Evolutionary conservation across 2,888 invertebrate genomes (phyloP).

Genomic region (Polietes domitor): DNA sequence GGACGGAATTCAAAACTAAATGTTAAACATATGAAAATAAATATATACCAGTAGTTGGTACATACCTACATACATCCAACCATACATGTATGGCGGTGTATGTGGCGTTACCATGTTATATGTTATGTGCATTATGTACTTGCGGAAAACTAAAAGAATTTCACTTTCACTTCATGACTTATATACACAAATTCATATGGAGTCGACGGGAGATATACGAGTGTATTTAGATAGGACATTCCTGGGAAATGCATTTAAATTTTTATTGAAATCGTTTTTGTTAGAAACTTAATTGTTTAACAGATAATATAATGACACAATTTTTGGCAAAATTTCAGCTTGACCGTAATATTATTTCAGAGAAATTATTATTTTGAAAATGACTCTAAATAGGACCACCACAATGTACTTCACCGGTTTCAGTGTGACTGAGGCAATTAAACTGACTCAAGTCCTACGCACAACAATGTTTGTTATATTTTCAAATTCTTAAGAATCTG

Average conservation of each 20-base stretch:
- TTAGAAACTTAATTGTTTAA: background rate
- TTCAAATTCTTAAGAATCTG: too few relatives aligned
- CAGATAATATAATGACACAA: too few relatives aligned
- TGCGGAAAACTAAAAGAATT: conserved; percentile 44
- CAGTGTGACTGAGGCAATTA: too few relatives aligned
- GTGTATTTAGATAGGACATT: background rate
- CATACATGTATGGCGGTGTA: background rate
- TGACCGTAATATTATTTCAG: too few relatives aligned
- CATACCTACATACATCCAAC: conserved; percentile 14
- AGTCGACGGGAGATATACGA: background rate
- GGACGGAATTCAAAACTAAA: conserved; percentile 58
- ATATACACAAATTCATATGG: conserved; percentile 46
- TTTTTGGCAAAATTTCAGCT: too few relatives aligned
- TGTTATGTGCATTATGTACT: conserved; percentile 34
- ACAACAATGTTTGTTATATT: too few relatives aligned
- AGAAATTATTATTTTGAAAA: too few relatives aligned
- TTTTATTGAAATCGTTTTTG: background rate
- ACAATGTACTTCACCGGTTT: too few relatives aligned
- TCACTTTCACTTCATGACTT: conserved; percentile 64
- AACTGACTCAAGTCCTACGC: too few relatives aligned
- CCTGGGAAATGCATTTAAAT: background rate
- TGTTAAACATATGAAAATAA: conserved; percentile 60
- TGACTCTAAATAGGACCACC: too few relatives aligned
- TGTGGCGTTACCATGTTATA: conserved; percentile 6
- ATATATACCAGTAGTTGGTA: background rate